phyloP scores from a whole-genome alignment of 2,888 invertebrate genomes.

The Rutpela maculata region DNA sequence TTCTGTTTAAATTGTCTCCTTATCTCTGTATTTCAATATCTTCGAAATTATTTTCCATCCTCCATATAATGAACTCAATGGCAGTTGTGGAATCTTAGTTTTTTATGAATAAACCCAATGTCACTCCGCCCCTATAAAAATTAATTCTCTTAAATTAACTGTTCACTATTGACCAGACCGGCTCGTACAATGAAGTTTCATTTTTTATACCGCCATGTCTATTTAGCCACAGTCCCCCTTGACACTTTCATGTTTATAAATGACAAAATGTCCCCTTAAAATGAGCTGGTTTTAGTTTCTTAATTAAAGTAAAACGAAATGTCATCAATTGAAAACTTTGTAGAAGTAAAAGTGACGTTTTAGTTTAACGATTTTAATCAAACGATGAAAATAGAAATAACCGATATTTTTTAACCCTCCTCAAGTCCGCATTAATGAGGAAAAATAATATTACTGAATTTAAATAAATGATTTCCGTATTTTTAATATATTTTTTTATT shows the following conservation, averaged over 20 bases:
- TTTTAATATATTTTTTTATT: too few species aligned
- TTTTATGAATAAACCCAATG: slow-evolving; percentile 26
- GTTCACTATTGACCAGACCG: slow-evolving; percentile 54
- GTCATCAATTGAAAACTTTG: not conserved
- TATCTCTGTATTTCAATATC: too few species aligned
- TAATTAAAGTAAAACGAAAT: not conserved
- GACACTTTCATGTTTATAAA: slow-evolving; percentile 65
- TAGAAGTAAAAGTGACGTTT: not conserved
- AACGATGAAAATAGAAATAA: too few species aligned
- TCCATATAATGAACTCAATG: not conserved
- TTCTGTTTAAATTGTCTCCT: too few species aligned
- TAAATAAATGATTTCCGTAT: too few species aligned
- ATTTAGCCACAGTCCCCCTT: slow-evolving; percentile 44
- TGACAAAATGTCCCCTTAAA: slow-evolving; percentile 63
- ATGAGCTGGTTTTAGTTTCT: not conserved
- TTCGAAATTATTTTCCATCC: too few species aligned
- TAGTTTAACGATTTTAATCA: not conserved
- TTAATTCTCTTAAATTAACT: slow-evolving; percentile 60
- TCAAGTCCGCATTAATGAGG: too few species aligned
- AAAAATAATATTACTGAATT: too few species aligned
- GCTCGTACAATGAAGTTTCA: slow-evolving; percentile 50
- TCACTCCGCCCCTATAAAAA: slow-evolving; percentile 51
- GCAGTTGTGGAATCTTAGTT: not conserved
- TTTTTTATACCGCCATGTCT: slow-evolving; percentile 53
- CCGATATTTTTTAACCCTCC: too few species aligned